Conservation (phyloP, 2,888 invertebrate genomes). For the Periphyllus acericola region DNA sequence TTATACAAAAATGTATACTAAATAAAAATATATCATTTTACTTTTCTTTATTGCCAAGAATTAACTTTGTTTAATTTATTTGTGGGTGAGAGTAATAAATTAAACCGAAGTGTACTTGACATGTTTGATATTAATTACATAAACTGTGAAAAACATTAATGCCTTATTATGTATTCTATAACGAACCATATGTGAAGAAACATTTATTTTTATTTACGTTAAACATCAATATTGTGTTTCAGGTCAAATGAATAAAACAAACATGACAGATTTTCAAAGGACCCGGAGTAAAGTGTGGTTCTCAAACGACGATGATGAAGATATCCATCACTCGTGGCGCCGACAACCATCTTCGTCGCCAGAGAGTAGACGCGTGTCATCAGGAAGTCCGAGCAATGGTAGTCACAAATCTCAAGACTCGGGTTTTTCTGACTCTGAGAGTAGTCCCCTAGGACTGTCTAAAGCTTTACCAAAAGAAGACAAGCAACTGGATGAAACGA, state of each 20-base stretch:
- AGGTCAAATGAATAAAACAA: slow-evolving; percentile 5
- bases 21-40: no score
- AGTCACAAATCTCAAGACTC: slow-evolving; percentile 83
- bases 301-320: slow-evolving; percentile 67
- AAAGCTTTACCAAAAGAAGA: slow-evolving; percentile 64
- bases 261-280: slow-evolving; percentile 76
- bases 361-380: slow-evolving; percentile 67
- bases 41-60: no score
- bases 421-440: slow-evolving; percentile 82
- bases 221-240: background rate
- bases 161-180: background rate
- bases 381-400: slow-evolving; percentile 70
- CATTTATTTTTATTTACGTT: background rate
- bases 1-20: no score
- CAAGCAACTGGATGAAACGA: background rate
- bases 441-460: slow-evolving; percentile 66
- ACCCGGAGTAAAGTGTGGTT: slow-evolving; percentile 78
- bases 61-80: no score
- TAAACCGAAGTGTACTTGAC: background rate
- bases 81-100: background rate
- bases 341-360: slow-evolving; percentile 71
- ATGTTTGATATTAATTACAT: background rate
- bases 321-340: slow-evolving; percentile 66
- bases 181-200: background rate
- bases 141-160: background rate